phyloP scores from a whole-genome alignment of 2,113 vertebrate species.

The Uria lomvia region DNA sequence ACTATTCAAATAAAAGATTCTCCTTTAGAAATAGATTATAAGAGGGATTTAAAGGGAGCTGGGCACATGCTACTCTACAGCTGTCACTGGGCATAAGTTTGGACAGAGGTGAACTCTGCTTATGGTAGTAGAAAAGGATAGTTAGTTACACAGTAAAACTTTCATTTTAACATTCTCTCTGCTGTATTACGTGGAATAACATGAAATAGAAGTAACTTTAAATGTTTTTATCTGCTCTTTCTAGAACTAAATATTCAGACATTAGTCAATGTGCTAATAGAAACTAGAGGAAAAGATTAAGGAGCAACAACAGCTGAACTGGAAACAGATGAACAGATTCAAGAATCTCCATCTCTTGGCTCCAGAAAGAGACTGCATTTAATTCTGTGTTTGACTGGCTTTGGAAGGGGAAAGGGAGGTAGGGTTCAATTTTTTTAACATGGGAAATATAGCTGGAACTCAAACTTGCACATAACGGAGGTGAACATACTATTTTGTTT shows the following conservation, averaged over 20 bases:
- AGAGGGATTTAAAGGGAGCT: neutral
- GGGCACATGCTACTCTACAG: neutral
- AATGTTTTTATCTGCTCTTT: neutral
- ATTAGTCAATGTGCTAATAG: constrained; percentile 29
- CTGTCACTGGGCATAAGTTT: neutral
- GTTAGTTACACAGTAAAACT: neutral
- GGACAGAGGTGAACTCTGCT: neutral
- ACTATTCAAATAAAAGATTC: neutral
- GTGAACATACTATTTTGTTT: constrained; percentile 7
- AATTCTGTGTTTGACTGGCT: neutral
- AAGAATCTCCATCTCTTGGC: neutral
- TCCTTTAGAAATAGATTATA: neutral
- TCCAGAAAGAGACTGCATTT: neutral
- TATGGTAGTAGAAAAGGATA: neutral
- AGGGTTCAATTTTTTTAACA: neutral
- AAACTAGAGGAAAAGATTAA: constrained; percentile 38
- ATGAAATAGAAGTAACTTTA: neutral
- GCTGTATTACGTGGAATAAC: neutral
- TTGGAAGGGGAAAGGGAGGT: neutral
- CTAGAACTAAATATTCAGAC: constrained; percentile 49
- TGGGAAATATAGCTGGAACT: neutral
- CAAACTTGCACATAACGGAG: neutral
- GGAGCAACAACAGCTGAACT: neutral
- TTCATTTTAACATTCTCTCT: neutral
- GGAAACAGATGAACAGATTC: neutral